Conservation (phyloP, 1,140 invertebrate species). For the Drosophila bifasciata region DNA sequence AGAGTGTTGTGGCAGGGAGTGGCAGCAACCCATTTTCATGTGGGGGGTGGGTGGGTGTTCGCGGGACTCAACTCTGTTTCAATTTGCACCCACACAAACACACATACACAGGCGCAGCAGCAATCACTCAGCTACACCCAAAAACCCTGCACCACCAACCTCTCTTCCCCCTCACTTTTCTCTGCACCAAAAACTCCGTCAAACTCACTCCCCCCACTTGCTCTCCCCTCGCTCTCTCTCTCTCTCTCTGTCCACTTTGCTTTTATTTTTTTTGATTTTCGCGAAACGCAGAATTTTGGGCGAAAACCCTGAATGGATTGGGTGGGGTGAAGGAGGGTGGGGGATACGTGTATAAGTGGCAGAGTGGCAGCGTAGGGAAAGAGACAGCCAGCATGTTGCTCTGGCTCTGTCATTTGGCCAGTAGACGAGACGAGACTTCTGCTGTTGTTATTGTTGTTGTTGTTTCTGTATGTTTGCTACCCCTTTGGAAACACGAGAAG, state of each 20-base stretch:
- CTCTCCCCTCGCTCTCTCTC: background rate
- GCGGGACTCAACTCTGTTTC: constrained; percentile 65
- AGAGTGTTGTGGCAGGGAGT: too few species aligned
- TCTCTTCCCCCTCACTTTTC: constrained; percentile 4
- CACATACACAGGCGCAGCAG: constrained; percentile 39
- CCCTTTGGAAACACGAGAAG: too few species aligned
- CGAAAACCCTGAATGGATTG: too few species aligned
- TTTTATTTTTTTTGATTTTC: constrained; percentile 50
- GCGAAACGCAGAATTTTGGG: constrained; percentile 59
- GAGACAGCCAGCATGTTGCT: constrained; percentile 13
- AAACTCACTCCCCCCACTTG: constrained; percentile 1
- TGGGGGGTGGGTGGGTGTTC: too few species aligned
- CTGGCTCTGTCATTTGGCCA: constrained; percentile 14
- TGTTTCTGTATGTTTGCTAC: constrained; percentile 37
- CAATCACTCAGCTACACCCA: constrained; percentile 60
- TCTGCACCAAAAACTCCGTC: too few species aligned
- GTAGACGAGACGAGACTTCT: constrained; percentile 16
- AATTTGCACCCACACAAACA: constrained; percentile 73
- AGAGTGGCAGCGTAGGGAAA: constrained; percentile 9
- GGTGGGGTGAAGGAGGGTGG: too few species aligned
- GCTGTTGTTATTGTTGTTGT: constrained; percentile 43
- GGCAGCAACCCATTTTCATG: background rate
- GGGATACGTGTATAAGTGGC: too few species aligned
- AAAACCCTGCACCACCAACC: constrained; percentile 20
- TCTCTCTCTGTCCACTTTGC: constrained; percentile 22